Base-by-base conservation (phyloP, 2,113 vertebrate species). In the Chionodraco myersi region DNA sequence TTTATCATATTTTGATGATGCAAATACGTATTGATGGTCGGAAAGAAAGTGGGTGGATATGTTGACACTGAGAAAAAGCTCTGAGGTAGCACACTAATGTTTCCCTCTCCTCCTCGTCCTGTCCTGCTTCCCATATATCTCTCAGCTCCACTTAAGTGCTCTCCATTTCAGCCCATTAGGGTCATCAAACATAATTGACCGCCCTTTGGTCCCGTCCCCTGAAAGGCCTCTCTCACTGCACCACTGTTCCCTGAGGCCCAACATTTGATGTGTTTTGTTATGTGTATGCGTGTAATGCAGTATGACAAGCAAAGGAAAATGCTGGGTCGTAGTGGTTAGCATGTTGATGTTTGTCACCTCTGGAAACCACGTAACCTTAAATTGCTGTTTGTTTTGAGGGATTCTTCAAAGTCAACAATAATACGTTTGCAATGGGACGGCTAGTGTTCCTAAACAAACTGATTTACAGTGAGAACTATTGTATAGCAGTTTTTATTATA, bases 171-270 rank as follows among this genome's bases (percentile, higher is more conserved):
- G 62, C 73, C 81, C 75, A 65, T 85, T 85, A 82, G 54, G 74
- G 82, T 84, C 70, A 90, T 88, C 74, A 86, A 85, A 85, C 79
- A 26, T 23, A 83, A 86, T 88, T 78, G 71, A 21, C 21, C 21
- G 72, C 67, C 34, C 67, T 74, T 57, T 70, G 66, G 72, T 85
- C 36, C 52, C 63, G 18, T 60, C 67, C 73, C 56, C 61, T 53
- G 60, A 69, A 76, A 64, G 77, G 75, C 75, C 69, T 75, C 84
- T 82, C 69, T 82, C 47, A 34, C 64, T 68, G 51, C 2, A n/a
- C 80, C 64, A 34, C 77, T 6, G 21, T 13, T 75, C 78, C 83
- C 80, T 5, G 18, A 54, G 80, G 83, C 56, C 61, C 61, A 79
- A 41, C 74, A 81, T 77, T 41, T 66, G 14, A 51, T 61, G 47